Conservation (phyloP, 2,113 vertebrate genomes). For the Pterocles burchelli region DNA sequence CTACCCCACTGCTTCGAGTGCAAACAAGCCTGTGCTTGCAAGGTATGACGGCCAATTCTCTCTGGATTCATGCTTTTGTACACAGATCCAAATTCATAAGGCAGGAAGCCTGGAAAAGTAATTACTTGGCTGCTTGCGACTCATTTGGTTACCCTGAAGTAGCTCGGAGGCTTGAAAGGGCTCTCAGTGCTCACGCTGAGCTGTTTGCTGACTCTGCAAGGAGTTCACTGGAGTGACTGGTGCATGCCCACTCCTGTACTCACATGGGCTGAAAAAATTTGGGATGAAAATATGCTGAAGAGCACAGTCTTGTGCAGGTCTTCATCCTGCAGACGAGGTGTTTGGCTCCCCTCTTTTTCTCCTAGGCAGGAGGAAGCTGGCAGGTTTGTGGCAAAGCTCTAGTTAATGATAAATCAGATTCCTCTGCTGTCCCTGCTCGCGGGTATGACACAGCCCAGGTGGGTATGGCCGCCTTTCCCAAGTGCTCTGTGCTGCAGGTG, state of each 20-base stretch:
- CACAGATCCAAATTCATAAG: not conserved
- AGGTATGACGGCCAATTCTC: not conserved
- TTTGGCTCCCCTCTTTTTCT: not conserved
- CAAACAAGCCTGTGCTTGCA: not conserved
- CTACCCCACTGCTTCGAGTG: not conserved
- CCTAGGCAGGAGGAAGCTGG: not conserved
- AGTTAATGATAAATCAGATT: not conserved
- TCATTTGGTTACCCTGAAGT: not conserved
- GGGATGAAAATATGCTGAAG: not conserved
- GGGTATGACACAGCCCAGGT: not conserved
- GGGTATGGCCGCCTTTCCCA: not conserved
- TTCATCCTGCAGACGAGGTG: not conserved
- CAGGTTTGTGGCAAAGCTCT: not conserved
- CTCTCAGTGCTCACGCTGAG: not conserved
- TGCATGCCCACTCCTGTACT: accelerated
- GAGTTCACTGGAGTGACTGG: not conserved
- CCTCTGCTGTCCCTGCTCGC: not conserved
- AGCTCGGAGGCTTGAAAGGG: not conserved
- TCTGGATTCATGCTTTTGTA: not conserved
- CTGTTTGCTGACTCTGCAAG: slow-evolving; percentile 15
- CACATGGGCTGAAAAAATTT: accelerated
- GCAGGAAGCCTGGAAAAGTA: not conserved
- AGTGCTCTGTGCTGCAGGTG: not conserved
- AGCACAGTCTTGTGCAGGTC: not conserved
- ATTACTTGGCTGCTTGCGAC: slow-evolving; percentile 11